Evolutionary conservation across 1,140 invertebrate species (phyloP), one percentile per base, ranked within the genome.

Genomic region (Acyrthosiphon pisum): DNA sequence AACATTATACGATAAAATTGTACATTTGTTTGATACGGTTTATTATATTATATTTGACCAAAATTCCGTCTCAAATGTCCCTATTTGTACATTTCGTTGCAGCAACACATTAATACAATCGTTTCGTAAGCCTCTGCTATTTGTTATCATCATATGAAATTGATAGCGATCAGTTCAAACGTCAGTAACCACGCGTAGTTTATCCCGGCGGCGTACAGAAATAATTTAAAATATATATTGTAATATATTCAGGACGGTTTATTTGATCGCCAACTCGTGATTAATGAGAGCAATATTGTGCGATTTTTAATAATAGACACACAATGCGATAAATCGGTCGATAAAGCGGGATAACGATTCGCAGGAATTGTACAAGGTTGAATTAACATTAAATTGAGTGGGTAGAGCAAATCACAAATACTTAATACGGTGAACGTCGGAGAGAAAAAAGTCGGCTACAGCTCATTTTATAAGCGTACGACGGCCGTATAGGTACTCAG

Each of bases 191-290:
- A 35, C 4, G 20, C 35, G 3, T n/a, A n/a, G n/a, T 83, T 83
- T 37, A 83, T 35, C 35, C 37, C n/a, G 20, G 35, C 35, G 76
- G 35, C 35, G 76, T 83, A n/a, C 22, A 83, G n/a, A 83, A 83
- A 83, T 83, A 83, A 83, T 83, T 83, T 83, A 23, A 83, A 83
- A 83, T 83, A 83, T 35, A 41, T 41, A 41, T 41, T 41, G n/a
- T 83, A 83, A 68, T 68, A n/a, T 68, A 68, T n/a, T 68, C 60
- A 14, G 60, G 30, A 68, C n/a, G n/a, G 30, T 68, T 68, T 68
- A 30, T 68, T 68, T 68, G 30, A 68, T 68, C 30, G 4, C 60
- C 60, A 68, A n/a, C 60, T n/a, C 30, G 60, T 68, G 60, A 68
- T 68, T 68, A n/a, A 68, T 68, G 30, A 68, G 30, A 68, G 60